These are phyloP conservation scores for Leptarthrus brevirostris DNA, from an alignment of 2,888 invertebrate genomes.

Conservation along the genomic window DNA sequence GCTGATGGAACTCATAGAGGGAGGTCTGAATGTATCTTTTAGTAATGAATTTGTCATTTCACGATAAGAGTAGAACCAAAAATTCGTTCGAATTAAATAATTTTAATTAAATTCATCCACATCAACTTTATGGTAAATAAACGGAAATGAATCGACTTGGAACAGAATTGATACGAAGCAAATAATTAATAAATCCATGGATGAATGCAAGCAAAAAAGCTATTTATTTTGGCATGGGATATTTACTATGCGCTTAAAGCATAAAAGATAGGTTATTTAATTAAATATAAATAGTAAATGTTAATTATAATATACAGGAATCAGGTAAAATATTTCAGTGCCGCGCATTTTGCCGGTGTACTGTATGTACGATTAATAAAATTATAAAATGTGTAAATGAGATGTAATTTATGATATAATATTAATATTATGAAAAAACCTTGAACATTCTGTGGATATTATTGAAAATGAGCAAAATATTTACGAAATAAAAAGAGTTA, in stretches of 20 bases:
- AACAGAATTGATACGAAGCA: too few relatives aligned
- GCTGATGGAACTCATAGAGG: slow-evolving; percentile 5
- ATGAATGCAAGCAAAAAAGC: neutral
- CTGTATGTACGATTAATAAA: slow-evolving; percentile 18
- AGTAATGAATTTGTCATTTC: neutral
- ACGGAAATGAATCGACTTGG: too few relatives aligned
- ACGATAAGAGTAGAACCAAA: too few relatives aligned
- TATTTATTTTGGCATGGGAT: neutral
- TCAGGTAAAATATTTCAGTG: slow-evolving; percentile 15
- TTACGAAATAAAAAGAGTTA: slow-evolving; percentile 41
- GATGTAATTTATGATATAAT: slow-evolving; percentile 25
- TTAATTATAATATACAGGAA: slow-evolving; percentile 18
- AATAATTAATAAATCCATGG: neutral
- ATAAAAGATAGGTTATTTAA: neutral
- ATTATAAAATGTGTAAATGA: slow-evolving; percentile 36
- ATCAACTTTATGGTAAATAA: too few relatives aligned
- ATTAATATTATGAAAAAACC: neutral
- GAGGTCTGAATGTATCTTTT: slow-evolving; percentile 21
- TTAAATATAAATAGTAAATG: slow-evolving; percentile 11
- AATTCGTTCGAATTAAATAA: too few relatives aligned
- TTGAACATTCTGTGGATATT: slow-evolving; percentile 43
- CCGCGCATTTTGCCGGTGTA: slow-evolving; percentile 1
- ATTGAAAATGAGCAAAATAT: slow-evolving; percentile 36
- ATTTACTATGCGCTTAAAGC: slow-evolving; percentile 16
- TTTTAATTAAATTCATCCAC: too few relatives aligned